A percentile compares a stretch with the other conserved stretches of the same genome.
These are phyloP conservation scores for Trichonephila clavata DNA, from an alignment of 1,140 invertebrate species.

Conservation along the genomic window DNA sequence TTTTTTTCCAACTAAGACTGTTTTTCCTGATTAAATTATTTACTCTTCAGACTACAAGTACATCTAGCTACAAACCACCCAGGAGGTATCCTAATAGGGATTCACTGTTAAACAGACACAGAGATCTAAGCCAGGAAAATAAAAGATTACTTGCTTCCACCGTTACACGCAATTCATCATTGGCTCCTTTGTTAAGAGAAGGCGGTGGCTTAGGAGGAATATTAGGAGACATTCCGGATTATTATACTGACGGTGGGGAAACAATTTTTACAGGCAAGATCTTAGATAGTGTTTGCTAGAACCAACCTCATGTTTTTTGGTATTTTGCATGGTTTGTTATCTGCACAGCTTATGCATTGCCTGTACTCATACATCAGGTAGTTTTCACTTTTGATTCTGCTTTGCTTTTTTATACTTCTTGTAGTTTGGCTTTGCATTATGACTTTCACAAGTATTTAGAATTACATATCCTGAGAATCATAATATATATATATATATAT, in stretches of 20 bases:
- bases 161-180: conserved; percentile 66
- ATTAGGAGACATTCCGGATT: conserved; percentile 74
- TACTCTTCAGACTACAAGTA: conserved; percentile 39
- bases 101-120: conserved; percentile 66
- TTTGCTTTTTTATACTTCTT: neutral
- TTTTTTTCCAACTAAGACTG: neutral
- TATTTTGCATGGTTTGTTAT: conserved; percentile 55
- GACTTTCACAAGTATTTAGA: too few species aligned
- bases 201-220: conserved; percentile 70
- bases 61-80: conserved; percentile 70
- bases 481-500: too few species aligned
- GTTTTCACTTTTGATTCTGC: conserved; percentile 4
- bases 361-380: conserved; percentile 12
- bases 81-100: conserved; percentile 72
- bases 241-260: conserved; percentile 76
- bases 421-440: neutral
- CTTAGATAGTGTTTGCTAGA: conserved; percentile 74
- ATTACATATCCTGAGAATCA: neutral
- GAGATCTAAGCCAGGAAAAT: conserved; percentile 69
- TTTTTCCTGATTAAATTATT: neutral
- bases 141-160: conserved; percentile 64
- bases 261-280: conserved; percentile 76
- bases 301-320: conserved; percentile 3
- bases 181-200: conserved; percentile 64
- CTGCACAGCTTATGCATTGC: conserved; percentile 53